phyloP scores from a whole-genome alignment of 2,797 vertebrate genomes.

The Crocodylus rhombifer region DNA sequence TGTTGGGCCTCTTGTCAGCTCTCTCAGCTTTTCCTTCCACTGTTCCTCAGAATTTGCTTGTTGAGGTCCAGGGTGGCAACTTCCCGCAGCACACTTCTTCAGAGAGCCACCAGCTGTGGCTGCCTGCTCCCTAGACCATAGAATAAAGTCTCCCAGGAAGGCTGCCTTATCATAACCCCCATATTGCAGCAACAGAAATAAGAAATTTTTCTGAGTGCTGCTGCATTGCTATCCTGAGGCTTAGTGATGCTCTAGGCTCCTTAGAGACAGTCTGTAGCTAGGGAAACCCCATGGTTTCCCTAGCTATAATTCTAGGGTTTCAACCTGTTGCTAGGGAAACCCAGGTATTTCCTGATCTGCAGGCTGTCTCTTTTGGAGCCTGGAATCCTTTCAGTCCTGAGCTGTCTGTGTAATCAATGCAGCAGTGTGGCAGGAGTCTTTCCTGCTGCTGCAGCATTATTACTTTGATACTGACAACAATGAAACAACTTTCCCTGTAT shows the following conservation, averaged over 20 bases:
- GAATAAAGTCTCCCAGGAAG: neutral
- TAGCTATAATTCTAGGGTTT: constrained; percentile 21
- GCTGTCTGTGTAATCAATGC: neutral
- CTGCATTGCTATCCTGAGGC: neutral
- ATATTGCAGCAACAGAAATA: neutral
- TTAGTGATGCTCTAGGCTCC: neutral
- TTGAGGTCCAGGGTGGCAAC: neutral
- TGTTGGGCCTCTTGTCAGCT: neutral
- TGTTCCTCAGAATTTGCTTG: neutral
- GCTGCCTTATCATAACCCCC: neutral
- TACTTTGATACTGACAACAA: neutral
- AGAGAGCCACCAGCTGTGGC: neutral
- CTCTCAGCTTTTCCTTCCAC: neutral
- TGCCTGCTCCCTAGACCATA: neutral
- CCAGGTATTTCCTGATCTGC: constrained; percentile 67
- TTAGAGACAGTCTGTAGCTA: constrained; percentile 21
- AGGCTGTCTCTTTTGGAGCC: constrained; percentile 41
- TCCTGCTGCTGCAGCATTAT: constrained; percentile 8
- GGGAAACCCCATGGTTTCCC: constrained; percentile 41
- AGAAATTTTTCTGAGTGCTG: neutral
- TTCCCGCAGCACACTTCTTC: neutral
- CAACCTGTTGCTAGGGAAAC: constrained; percentile 59
- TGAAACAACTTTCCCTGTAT: neutral
- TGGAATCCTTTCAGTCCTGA: neutral
- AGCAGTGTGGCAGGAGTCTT: constrained; percentile 19